Conservation (phyloP, 2,113 vertebrate genomes). For the Oncorhynchus gorbuscha region DNA sequence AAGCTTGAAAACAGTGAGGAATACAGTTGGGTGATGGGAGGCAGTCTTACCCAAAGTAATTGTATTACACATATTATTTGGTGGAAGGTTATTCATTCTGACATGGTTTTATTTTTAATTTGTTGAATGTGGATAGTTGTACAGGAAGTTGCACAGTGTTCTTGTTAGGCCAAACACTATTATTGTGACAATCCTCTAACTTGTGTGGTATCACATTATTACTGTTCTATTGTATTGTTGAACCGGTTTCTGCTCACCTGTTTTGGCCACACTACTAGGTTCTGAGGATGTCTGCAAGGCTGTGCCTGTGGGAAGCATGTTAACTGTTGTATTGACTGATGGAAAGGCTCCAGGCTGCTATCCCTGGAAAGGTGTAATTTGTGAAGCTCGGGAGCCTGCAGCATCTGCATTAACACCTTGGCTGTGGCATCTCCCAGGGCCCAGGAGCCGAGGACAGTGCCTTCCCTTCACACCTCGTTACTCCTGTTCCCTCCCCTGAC, state of each 20-base stretch:
- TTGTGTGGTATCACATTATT: not conserved
- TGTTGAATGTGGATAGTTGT: not conserved
- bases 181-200: not conserved
- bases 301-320: slow-evolving; percentile 48
- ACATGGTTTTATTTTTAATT: not conserved
- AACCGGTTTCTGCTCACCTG: not conserved
- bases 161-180: not conserved
- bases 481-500: slow-evolving; percentile 57
- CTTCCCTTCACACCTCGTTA: slow-evolving; percentile 73
- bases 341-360: slow-evolving; percentile 38
- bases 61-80: not conserved
- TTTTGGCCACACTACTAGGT: not conserved
- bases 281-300: slow-evolving; percentile 29
- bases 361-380: slow-evolving; percentile 53
- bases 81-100: not conserved
- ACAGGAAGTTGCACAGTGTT: not conserved
- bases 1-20: not conserved
- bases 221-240: not conserved
- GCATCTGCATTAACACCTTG: slow-evolving; percentile 67
- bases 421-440: slow-evolving; percentile 48
- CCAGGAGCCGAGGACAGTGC: slow-evolving; percentile 53
- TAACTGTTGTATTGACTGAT: slow-evolving; percentile 43
- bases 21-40: not conserved
- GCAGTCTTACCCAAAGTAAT: not conserved
- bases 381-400: slow-evolving; percentile 49